phyloP scores from a whole-genome alignment of 2,888 invertebrate species.

The Apamea crenata region DNA sequence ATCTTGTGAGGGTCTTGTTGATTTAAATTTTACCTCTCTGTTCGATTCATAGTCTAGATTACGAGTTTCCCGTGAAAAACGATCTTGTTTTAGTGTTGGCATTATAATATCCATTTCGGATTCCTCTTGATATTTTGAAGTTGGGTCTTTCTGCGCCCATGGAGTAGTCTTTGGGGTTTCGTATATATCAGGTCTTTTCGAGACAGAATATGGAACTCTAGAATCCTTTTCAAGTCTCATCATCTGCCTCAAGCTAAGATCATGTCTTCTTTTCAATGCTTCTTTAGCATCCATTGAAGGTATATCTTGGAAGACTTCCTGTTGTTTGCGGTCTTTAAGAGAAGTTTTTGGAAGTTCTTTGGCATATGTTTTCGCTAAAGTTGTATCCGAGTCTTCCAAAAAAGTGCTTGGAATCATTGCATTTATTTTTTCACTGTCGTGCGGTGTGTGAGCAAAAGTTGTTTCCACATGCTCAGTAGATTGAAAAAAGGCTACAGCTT shows the following conservation, averaged over 20 bases:
- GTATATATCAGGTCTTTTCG: constrained; percentile 24
- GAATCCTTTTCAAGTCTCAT: constrained; percentile 3
- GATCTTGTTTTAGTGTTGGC: not conserved
- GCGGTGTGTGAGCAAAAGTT: not conserved
- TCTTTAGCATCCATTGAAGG: constrained; percentile 34
- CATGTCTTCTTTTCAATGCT: constrained; percentile 45
- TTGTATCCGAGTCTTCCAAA: constrained; percentile 9
- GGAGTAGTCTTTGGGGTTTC: constrained; percentile 39
- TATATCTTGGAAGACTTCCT: constrained; percentile 26
- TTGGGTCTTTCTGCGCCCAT: constrained; percentile 32
- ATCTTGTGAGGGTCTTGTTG: constrained; percentile 14
- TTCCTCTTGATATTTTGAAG: constrained; percentile 4
- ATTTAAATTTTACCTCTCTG: not conserved
- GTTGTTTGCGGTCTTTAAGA: constrained; percentile 8
- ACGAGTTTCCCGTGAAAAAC: not conserved
- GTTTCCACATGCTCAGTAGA: not conserved
- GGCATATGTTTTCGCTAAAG: not conserved
- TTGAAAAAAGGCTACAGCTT: constrained; percentile 15
- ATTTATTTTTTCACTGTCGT: not conserved
- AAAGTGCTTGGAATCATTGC: not conserved
- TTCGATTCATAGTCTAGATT: not conserved
- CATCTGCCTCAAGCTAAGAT: constrained; percentile 39
- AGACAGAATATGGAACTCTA: not conserved
- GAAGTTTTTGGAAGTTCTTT: constrained; percentile 15
- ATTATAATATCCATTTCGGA: constrained; percentile 5